Evolutionary conservation across 2,797 vertebrate genomes (phyloP).

Genomic region (Alcedo atthis): DNA sequence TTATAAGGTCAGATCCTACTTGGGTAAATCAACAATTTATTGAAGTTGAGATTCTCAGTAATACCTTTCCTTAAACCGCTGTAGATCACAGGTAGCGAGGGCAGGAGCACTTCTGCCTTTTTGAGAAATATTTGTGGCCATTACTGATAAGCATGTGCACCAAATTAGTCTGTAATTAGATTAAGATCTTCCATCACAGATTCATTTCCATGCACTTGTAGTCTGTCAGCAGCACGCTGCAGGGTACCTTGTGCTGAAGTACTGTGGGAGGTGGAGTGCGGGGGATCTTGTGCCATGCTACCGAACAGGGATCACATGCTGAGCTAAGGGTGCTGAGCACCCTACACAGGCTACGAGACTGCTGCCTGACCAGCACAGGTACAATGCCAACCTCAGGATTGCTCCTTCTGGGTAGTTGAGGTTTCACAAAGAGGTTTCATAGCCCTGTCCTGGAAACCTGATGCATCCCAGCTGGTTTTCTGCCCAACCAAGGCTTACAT

Average conservation of each 20-base stretch:
- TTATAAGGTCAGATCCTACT: conserved; percentile 55
- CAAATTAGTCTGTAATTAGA: background rate
- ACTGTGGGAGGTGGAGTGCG: rapidly evolving
- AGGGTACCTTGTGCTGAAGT: background rate
- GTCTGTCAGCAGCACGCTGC: rapidly evolving
- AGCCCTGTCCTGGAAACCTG: background rate
- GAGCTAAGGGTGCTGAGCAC: background rate
- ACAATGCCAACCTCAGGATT: rapidly evolving
- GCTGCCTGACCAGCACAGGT: background rate
- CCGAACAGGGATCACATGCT: background rate
- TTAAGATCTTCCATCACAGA: background rate
- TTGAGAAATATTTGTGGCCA: background rate
- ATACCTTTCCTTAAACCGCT: conserved; percentile 30
- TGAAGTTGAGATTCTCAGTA: conserved; percentile 12
- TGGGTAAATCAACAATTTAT: conserved; percentile 58
- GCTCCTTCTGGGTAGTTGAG: background rate
- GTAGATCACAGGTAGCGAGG: background rate
- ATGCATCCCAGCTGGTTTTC: background rate
- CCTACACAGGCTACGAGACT: rapidly evolving
- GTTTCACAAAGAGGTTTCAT: background rate
- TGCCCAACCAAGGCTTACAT: background rate
- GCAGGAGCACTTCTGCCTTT: background rate
- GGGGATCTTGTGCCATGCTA: rapidly evolving
- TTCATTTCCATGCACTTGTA: background rate
- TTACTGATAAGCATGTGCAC: background rate